These are phyloP conservation scores for Malurus leucopterus DNA, from an alignment of 2,797 vertebrate genomes.

Conservation along the genomic window DNA sequence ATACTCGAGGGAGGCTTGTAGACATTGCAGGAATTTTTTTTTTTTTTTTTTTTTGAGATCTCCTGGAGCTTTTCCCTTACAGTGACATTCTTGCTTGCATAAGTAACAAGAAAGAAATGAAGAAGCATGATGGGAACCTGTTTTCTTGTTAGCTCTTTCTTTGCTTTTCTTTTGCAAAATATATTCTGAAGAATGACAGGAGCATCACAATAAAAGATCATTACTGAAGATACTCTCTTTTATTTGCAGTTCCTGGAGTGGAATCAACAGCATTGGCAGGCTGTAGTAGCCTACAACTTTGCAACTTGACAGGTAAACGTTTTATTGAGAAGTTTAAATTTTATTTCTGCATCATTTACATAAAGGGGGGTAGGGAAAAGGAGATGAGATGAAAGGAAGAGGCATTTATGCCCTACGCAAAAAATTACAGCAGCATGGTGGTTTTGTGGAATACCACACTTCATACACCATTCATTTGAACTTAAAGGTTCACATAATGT, in stretches of 20 bases:
- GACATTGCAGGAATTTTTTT: neutral
- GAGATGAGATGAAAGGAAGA: neutral
- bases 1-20: neutral
- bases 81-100: neutral
- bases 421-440: neutral
- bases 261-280: constrained; percentile 28
- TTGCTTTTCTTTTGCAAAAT: constrained; percentile 18
- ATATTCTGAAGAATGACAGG: constrained; percentile 10
- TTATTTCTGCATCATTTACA: constrained; percentile 19
- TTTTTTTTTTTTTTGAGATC: neutral
- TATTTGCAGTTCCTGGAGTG: constrained; percentile 17
- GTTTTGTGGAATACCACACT: neutral
- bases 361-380: neutral
- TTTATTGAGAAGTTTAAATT: constrained; percentile 15
- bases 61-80: neutral
- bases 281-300: neutral
- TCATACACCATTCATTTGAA: neutral
- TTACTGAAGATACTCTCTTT: constrained; percentile 22
- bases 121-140: neutral
- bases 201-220: constrained; percentile 22
- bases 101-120: neutral
- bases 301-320: constrained; percentile 35
- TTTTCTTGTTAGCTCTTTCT: constrained; percentile 22
- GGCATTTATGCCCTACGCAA: neutral
- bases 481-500: neutral